Conservation (phyloP, 2,797 vertebrate genomes). For the Anisognathus igniventris region DNA sequence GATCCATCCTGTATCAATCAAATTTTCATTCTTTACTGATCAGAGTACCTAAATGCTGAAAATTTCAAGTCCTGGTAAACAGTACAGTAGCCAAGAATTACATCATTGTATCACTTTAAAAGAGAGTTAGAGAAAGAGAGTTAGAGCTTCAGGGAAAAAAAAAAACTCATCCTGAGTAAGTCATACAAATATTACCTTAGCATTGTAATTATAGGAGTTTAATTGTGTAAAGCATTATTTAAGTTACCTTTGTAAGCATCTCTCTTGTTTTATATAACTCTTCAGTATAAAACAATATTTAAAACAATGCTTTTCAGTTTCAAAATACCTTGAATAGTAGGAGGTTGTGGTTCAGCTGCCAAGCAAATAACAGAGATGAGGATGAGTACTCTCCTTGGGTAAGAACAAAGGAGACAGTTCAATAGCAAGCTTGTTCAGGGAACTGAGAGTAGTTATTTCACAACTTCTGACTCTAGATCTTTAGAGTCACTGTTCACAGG, state of each 20-base stretch:
- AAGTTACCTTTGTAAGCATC: background rate
- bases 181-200: background rate
- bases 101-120: background rate
- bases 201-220: background rate
- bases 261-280: background rate
- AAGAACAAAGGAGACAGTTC: background rate
- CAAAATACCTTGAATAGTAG: background rate
- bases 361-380: slow-evolving; percentile 8
- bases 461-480: background rate
- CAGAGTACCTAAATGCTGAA: background rate
- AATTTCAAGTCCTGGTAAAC: background rate
- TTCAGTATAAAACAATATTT: background rate
- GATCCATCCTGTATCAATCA: background rate
- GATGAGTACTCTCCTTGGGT: background rate
- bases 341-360: background rate
- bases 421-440: background rate
- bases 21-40: background rate
- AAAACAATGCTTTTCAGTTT: background rate
- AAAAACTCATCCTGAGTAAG: background rate
- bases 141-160: background rate
- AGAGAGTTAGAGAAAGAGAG: background rate
- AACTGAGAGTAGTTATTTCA: slow-evolving; percentile 3
- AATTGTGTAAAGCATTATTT: background rate
- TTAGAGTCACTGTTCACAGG: background rate
- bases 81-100: background rate